Base-by-base conservation (phyloP, 2,888 invertebrate genomes). In the Lingula anatina region DNA sequence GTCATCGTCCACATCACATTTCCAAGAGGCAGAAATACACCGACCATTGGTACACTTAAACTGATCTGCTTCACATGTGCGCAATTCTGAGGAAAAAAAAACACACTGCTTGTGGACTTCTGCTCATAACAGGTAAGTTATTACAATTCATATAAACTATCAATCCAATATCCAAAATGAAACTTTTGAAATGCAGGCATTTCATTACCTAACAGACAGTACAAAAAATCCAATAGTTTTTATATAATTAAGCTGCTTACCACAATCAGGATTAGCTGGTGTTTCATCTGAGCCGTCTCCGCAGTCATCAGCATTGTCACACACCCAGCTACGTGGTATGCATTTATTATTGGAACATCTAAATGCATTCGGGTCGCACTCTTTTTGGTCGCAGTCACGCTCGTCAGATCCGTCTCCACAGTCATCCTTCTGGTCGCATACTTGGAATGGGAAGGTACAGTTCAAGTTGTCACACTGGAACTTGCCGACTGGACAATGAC, bases 1-100 rank as follows among this genome's bases (percentile, higher is more conserved):
- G 73, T 97, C 97, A 0, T 96, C 94, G 78, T 97, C 97, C 2
- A 94, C 94, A 70, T 99, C 97, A 73, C 97, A 99, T 25, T 80
- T 73, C 73, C 69, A 73, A n/a, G 59, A 46, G 18, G 54, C 49
- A 4, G 69, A 69, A 24, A 75, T 71, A 60, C 75, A 75, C 42
- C 66, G 61, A 23, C 71, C 71, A 48, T 75, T 73, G 44, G 60
- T 66, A 61, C 75, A 75, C 31, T 57, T 61, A 50, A 72, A 73
- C 56, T 74, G 84, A 21, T 60, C 57, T 3, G 62, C 50, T 3
- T 59, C 56, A 53, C 73, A 73, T 5, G 64, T 67, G 25, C 57
- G 44, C 37, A 64, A 63, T 18, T 57, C 68, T 68, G 37, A 20
- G n/a, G n/a, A n/a, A n/a, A n/a, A n/a, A n/a, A n/a, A n/a, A n/a